Evolutionary conservation across 1,140 invertebrate genomes (phyloP), one percentile per base, ranked within the genome.

Genomic region (Achroia grisella): DNA sequence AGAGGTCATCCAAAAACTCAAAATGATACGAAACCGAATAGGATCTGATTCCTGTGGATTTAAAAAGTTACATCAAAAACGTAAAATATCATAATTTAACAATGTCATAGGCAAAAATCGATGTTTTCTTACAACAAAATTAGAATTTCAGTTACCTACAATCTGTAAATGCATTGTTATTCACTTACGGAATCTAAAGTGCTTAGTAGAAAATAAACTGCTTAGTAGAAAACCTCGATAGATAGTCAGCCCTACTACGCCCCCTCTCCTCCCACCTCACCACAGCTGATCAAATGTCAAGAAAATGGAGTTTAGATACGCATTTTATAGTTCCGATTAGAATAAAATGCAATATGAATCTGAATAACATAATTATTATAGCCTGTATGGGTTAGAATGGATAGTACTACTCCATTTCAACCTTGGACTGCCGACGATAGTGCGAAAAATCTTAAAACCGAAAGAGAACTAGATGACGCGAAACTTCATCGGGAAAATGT

Each of bases 231-330:
- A 23, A 23, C 6, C 2, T 23, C 17, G 6, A 23, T 3, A 3
- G 3, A 35, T 39, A 15, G 27, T n/a, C 28, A 29, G 9, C 29
- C 11, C 29, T 10, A 2, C 4, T 29, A 23, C 8, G 30, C 50
- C 59, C 57, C 66, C 60, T 61, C 60, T 59, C 53, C 56, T 67
- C 62, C 60, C 63, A 59, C 67, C 70, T 79, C 74, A 73, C 71
- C 75, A 79, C 79, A 83, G 79, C 79, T 83, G 79, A 83, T 83
- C 73, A 74, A 83, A 81, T 79, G 79, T 83, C 80, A 84, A 73
- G 78, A 80, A 83, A 83, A 84, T 84, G 80, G 80, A 80, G 78
- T 84, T 79, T 84, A 77, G 80, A 79, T 82, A 84, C 80, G 80
- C 80, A 74, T 80, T 78, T 65, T 66, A 70, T 57, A 73, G 61